Percentiles rank a stretch among this genome's conserved stretches.
Conservation (phyloP, 2,888 invertebrate species). For the Unio pictorum region DNA sequence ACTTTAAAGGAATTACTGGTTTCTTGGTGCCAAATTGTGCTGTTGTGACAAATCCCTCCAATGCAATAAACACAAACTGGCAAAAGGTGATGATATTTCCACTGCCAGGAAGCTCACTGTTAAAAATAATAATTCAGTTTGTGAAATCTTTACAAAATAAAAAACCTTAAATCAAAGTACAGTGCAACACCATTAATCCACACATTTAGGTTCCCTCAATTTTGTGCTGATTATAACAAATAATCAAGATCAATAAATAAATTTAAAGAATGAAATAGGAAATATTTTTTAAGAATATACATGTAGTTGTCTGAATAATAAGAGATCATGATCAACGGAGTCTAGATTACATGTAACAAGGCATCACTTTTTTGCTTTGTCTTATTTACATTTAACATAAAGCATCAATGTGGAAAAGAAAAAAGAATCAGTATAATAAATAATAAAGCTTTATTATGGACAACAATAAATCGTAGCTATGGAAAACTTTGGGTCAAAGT, state of each 20-base stretch:
- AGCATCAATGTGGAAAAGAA: no score
- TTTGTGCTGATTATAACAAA: not conserved
- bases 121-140: not conserved
- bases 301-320: no score
- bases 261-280: not conserved
- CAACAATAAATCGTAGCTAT: no score
- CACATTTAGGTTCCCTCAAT: not conserved
- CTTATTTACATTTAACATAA: no score
- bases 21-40: constrained; percentile 85
- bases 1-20: constrained; percentile 78
- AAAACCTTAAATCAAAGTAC: not conserved
- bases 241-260: not conserved
- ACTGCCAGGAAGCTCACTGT: constrained; percentile 79
- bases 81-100: constrained; percentile 96
- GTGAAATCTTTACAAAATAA: not conserved
- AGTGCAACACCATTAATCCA: not conserved
- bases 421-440: no score
- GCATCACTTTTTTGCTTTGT: no score
- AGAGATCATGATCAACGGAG: no score
- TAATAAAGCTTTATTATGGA: no score
- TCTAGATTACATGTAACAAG: no score
- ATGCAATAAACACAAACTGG: constrained; percentile 92
- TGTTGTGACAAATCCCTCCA: constrained; percentile 88
- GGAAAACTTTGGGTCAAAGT: no score
- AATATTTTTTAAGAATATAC: no score